Evolutionary conservation across 1,140 invertebrate species (phyloP), one percentile per base, ranked within the genome.

Genomic region (Nephotettix cincticeps): DNA sequence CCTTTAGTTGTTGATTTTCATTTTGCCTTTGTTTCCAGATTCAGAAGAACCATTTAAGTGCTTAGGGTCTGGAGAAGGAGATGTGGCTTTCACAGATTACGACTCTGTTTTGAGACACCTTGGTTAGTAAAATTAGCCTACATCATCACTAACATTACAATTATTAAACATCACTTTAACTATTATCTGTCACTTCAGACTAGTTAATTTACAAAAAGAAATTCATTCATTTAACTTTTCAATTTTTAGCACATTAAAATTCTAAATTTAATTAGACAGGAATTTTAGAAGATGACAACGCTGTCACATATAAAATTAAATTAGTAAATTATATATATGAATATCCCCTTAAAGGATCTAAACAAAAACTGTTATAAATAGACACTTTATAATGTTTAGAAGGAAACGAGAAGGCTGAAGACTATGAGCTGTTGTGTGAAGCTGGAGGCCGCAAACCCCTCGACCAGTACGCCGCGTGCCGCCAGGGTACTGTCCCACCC

Each of bases 391-490:
- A 54, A 29, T 21, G 13, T 54, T 69, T 32, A 51, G 27, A 47
- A 25, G 19, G 23, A 61, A 54, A 85, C 68, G 77, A 88, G 30
- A 83, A 88, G 69, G 81, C 81, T 3, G 81, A 84, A 51, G 89
- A 91, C 76, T 90, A 88, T 73, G 85, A 88, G 75, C 78, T 92
- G 23, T 77, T 92, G 30, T 92, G 90, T 78, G 84, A 87, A n/a
- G 84, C 90, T 77, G 89, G 83, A 29, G 80, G 84, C 11, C 78
- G 81, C 14, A 78, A 78, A 0, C 69, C 82, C 1, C 78, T 88
- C 17, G 80, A 85, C 23, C 78, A 86, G 19, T 90, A 85, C 81
- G 74, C 80, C 11, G 78, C 77, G 14, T 92, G 91, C 76, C 84
- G 90, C 77, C 77, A 91, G 21, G 88, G 88, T 1, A 79, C 85